Base-by-base conservation (phyloP, 2,797 vertebrate genomes). In the Cygnus olor region DNA sequence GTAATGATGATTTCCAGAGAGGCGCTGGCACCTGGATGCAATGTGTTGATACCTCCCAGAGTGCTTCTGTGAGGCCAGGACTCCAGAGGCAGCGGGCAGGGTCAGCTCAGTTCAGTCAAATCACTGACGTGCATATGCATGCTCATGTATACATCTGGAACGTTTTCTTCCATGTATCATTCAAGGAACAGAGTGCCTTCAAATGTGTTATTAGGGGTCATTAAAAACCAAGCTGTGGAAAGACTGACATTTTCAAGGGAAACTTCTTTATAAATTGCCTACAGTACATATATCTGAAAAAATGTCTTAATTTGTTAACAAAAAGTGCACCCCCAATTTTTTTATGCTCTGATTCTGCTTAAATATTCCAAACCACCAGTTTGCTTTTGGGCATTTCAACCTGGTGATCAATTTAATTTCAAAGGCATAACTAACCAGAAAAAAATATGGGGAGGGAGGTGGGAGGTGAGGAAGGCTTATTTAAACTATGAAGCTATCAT, bases 21-120 rank as follows among this genome's bases (percentile, higher is more conserved):
- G 65, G 78, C 21, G 0, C 61, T 78, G 63, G 54, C 85, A 92
- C 93, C 95, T 92, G 93, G 88, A 56, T 93, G 85, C 88, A 91
- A 77, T 47, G 83, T 91, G 90, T 61, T 7, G 1, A 45, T 85
- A 57, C 68, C 73, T 91, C 85, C 68, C 72, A 49, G 82, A 11
- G 32, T 11, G 45, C 25, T 96, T 84, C 82, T 70, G 73, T 19
- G 63, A 49, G 80, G 30, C 58, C 58, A 56, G 60, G 66, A 44
- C 64, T 88, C 32, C 42, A 63, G 76, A 78, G 87, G 73, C 58
- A 69, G 8, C 20, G 0, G 0, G 42, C 65, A 81, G 88, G 69
- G 65, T 92, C 86, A 76, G 65, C 24, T 90, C 85, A 86, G 85
- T 80, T 45, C 65, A 65, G 57, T 22, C 64, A 14, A 25, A 87